Conservation (phyloP, 2,797 vertebrate species). For the Microtus agrestis region DNA sequence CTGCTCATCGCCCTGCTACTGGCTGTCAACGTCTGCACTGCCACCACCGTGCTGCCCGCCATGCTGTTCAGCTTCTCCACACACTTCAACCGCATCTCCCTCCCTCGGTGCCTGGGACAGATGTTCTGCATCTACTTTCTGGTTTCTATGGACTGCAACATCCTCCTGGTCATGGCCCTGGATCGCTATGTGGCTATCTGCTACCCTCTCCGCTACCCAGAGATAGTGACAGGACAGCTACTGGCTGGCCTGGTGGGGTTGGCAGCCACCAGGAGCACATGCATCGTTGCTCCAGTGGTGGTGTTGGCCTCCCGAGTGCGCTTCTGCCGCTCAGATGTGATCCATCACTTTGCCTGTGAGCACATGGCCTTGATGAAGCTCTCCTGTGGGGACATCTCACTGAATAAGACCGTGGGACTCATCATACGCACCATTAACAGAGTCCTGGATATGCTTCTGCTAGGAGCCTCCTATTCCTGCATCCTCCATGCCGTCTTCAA, state of each 20-base stretch:
- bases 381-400: slow-evolving; percentile 74
- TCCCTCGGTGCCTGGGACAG: slow-evolving; percentile 74
- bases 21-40: slow-evolving; percentile 50
- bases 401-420: slow-evolving; percentile 72
- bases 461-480: slow-evolving; percentile 69
- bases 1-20: slow-evolving; percentile 76
- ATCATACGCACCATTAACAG: slow-evolving; percentile 58
- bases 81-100: slow-evolving; percentile 44
- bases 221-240: slow-evolving; percentile 60
- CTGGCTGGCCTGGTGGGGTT: slow-evolving; percentile 18
- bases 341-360: slow-evolving; percentile 81
- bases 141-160: slow-evolving; percentile 8
- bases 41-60: slow-evolving; percentile 53
- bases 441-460: slow-evolving; percentile 71
- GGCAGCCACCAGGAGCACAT: slow-evolving; percentile 44
- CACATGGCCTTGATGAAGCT: slow-evolving; percentile 81
- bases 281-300: slow-evolving; percentile 7
- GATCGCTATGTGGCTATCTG: slow-evolving; percentile 78
- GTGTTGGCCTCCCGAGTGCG: slow-evolving; percentile 65
- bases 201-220: slow-evolving; percentile 65
- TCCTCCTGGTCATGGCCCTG: slow-evolving; percentile 80
- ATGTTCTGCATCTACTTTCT: slow-evolving; percentile 80
- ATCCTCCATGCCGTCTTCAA: slow-evolving; percentile 64
- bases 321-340: slow-evolving; percentile 72
- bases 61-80: slow-evolving; percentile 73